These are phyloP conservation scores for Omphaloscelis lunosa DNA, from an alignment of 2,888 invertebrate species.

Conservation along the genomic window DNA sequence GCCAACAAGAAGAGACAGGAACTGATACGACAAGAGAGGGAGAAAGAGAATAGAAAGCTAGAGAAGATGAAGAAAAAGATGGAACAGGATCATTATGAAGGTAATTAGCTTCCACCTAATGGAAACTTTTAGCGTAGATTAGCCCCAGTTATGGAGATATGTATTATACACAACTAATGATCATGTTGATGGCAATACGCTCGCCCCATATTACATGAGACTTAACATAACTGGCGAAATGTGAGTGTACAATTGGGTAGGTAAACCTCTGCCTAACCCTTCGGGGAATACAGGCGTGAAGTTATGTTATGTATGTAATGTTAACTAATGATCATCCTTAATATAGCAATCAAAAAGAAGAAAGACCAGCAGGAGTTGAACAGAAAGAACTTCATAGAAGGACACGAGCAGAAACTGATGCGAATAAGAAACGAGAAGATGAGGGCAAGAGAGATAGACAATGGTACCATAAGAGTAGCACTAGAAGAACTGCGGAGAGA, in stretches of 20 bases:
- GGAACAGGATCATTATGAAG: slow-evolving; percentile 84
- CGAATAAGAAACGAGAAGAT: slow-evolving; percentile 76
- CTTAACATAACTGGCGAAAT: too few species aligned
- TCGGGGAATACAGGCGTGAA: too few species aligned
- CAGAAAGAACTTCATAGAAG: slow-evolving; percentile 82
- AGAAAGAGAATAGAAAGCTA: slow-evolving; percentile 80
- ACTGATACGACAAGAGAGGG: slow-evolving; percentile 78
- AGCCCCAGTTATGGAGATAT: neutral
- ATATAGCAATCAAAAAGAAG: slow-evolving; percentile 82
- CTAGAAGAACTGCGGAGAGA: slow-evolving; percentile 78
- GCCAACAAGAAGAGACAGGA: slow-evolving; percentile 81
- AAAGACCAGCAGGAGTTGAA: slow-evolving; percentile 82
- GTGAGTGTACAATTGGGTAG: too few species aligned
- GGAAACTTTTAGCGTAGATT: neutral
- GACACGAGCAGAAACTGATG: slow-evolving; percentile 77
- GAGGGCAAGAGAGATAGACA: slow-evolving; percentile 80
- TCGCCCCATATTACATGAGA: too few species aligned
- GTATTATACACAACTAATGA: neutral
- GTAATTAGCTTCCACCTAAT: slow-evolving; percentile 64
- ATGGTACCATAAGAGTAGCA: slow-evolving; percentile 77
- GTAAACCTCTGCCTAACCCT: too few species aligned
- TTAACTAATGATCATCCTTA: neutral
- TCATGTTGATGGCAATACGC: too few species aligned
- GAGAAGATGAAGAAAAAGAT: slow-evolving; percentile 83
- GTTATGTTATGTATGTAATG: too few species aligned